These are phyloP conservation scores for Oncorhynchus kisutch DNA, from an alignment of 2,113 vertebrate species.

Conservation along the genomic window DNA sequence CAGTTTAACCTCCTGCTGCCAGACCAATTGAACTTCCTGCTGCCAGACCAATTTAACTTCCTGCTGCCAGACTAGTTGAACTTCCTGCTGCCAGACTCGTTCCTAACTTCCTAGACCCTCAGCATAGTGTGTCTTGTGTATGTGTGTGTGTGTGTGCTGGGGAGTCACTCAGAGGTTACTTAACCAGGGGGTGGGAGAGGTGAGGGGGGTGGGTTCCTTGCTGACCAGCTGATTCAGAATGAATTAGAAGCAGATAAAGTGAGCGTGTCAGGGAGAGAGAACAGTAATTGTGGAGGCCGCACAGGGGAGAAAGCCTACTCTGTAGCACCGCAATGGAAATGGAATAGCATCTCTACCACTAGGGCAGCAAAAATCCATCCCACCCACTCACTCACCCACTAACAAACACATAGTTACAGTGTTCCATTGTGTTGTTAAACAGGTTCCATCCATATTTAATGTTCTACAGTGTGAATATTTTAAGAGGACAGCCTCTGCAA, in stretches of 20 bases:
- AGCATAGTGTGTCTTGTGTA: too few species aligned
- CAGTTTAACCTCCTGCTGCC: too few species aligned
- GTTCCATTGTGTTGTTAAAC: conserved; percentile 11
- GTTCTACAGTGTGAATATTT: conserved; percentile 8
- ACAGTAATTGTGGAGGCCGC: conserved; percentile 7
- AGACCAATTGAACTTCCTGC: too few species aligned
- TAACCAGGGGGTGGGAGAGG: not conserved
- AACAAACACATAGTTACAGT: conserved; percentile 24
- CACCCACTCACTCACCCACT: not conserved
- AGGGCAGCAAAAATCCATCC: too few species aligned
- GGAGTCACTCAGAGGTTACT: not conserved
- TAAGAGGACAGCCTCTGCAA: conserved; percentile 6
- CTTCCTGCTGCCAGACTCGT: too few species aligned
- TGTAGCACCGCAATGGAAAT: too few species aligned
- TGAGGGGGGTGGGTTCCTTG: conserved; percentile 16
- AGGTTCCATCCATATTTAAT: conserved; percentile 16
- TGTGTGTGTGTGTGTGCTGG: too few species aligned
- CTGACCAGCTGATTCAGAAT: conserved; percentile 37
- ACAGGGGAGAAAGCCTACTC: not conserved
- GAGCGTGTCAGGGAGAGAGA: conserved; percentile 3
- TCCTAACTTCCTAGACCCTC: too few species aligned
- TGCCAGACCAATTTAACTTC: too few species aligned
- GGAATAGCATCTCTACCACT: too few species aligned
- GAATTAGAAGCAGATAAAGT: conserved; percentile 31
- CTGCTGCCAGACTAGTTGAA: too few species aligned